Evolutionary conservation across 2,888 invertebrate species (phyloP).

Genomic region (Caenorhabditis drosophilae): DNA sequence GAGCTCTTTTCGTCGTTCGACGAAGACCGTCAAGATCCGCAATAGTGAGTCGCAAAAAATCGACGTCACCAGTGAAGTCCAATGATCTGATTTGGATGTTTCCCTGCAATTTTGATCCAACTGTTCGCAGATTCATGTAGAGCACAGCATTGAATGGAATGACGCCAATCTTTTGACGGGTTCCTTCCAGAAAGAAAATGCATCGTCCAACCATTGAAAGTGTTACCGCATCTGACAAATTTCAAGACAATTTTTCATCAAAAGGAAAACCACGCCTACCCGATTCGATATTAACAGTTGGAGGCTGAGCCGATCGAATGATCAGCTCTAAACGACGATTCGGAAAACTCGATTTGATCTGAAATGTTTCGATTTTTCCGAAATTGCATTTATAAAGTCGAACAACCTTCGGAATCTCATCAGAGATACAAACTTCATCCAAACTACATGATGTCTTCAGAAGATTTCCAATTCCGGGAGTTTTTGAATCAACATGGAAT

Average conservation of each 20-base stretch:
- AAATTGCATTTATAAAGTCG: background rate
- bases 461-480: slow-evolving; percentile 49
- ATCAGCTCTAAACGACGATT: slow-evolving; percentile 50
- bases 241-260: background rate
- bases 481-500: slow-evolving; percentile 55
- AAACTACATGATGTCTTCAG: slow-evolving; percentile 51
- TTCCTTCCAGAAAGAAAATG: slow-evolving; percentile 51
- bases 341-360: slow-evolving; percentile 47
- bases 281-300: slow-evolving; percentile 30
- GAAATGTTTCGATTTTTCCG: slow-evolving; percentile 7
- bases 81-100: slow-evolving; percentile 34
- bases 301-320: slow-evolving; percentile 45
- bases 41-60: slow-evolving; percentile 45
- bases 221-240: slow-evolving; percentile 32
- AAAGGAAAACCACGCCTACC: slow-evolving; percentile 8
- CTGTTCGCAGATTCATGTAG: slow-evolving; percentile 29
- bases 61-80: slow-evolving; percentile 41
- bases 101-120: slow-evolving; percentile 34
- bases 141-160: slow-evolving; percentile 44
- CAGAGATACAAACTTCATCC: slow-evolving; percentile 53
- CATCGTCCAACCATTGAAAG: slow-evolving; percentile 39
- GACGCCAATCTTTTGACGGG: slow-evolving; percentile 51
- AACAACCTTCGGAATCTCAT: slow-evolving; percentile 50
- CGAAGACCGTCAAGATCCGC: slow-evolving; percentile 51
- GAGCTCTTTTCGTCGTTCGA: slow-evolving; percentile 31